Evolutionary conservation across 2,888 invertebrate genomes (phyloP).

Genomic region (Ichneumon xanthorius): DNA sequence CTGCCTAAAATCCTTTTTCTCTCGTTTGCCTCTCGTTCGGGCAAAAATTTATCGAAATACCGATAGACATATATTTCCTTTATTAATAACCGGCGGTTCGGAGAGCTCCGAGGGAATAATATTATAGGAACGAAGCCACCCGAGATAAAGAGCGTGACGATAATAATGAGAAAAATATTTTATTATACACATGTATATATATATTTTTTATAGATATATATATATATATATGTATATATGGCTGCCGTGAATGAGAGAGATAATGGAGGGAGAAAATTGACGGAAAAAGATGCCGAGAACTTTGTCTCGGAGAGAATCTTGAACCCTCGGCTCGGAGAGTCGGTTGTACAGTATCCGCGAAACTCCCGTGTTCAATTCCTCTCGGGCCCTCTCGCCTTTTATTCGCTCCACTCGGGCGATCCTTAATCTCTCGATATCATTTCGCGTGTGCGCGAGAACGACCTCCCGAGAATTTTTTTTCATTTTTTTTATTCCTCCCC

Average conservation of each 20-base stretch:
- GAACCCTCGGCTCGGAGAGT: slow-evolving; percentile 35
- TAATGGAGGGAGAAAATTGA: slow-evolving; percentile 17
- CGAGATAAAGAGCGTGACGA: slow-evolving; percentile 32
- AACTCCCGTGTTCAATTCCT: slow-evolving; percentile 27
- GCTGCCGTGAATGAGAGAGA: slow-evolving; percentile 12
- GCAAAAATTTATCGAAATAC: slow-evolving; percentile 54
- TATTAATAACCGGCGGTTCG: slow-evolving; percentile 45
- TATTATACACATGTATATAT: slow-evolving; percentile 25
- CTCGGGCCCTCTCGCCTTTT: slow-evolving; percentile 34
- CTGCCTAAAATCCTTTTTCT: slow-evolving; percentile 51
- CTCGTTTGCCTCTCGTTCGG: slow-evolving; percentile 51
- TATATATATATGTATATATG: not conserved
- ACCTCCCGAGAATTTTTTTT: slow-evolving; percentile 19
- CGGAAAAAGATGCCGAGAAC: slow-evolving; percentile 34
- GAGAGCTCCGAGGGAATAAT: slow-evolving; percentile 10
- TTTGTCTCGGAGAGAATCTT: slow-evolving; percentile 56
- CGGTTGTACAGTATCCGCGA: slow-evolving; percentile 4
- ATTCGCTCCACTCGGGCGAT: slow-evolving; percentile 48
- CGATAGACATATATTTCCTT: slow-evolving; percentile 55
- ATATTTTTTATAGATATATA: slow-evolving; percentile 2
- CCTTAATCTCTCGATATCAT: slow-evolving; percentile 64
- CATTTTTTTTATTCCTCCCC: not conserved
- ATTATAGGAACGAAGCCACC: slow-evolving; percentile 19
- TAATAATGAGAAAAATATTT: slow-evolving; percentile 55
- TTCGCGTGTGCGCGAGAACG: slow-evolving; percentile 63